Evolutionary conservation across 2,113 vertebrate genomes (phyloP).

Genomic region (Pleuronectes platessa): DNA sequence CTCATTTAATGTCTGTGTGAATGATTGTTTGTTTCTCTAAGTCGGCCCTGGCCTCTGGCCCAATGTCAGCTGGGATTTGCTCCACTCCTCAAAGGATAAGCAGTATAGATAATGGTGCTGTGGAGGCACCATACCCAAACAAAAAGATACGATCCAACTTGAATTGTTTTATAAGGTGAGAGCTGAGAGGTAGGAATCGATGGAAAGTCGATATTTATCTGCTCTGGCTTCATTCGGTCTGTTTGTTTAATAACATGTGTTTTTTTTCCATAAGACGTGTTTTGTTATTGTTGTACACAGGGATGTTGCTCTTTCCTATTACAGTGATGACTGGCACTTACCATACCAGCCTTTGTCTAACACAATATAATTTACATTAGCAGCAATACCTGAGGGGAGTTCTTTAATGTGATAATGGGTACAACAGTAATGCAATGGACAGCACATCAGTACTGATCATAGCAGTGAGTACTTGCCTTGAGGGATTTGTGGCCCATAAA

Average conservation of each 20-base stretch:
- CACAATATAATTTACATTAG: slow-evolving; percentile 45
- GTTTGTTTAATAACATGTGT: slow-evolving; percentile 46
- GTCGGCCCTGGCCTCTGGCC: too few relatives aligned
- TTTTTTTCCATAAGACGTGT: slow-evolving; percentile 9
- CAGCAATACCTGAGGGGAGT: slow-evolving; percentile 26
- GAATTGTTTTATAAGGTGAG: too few relatives aligned
- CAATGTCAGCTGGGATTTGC: too few relatives aligned
- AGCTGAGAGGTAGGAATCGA: slow-evolving; percentile 11
- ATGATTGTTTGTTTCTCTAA: too few relatives aligned
- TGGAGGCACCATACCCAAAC: too few relatives aligned
- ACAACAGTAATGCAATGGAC: slow-evolving; percentile 18
- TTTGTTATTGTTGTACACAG: slow-evolving; percentile 37
- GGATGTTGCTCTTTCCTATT: background rate
- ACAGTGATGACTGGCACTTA: slow-evolving; percentile 33
- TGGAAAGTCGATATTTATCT: slow-evolving; percentile 7
- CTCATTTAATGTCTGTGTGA: too few relatives aligned
- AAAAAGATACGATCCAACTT: too few relatives aligned
- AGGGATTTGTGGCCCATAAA: background rate
- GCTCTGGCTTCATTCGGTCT: slow-evolving; percentile 30
- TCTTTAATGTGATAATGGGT: slow-evolving; percentile 42
- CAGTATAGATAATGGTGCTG: background rate
- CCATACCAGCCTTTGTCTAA: slow-evolving; percentile 5
- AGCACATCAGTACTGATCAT: slow-evolving; percentile 29
- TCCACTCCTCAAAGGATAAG: background rate
- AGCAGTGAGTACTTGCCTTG: background rate